A percentile compares a stretch with the other conserved stretches of the same genome.
Conservation (phyloP, 2,888 invertebrate genomes). For the Macropis europaea region DNA sequence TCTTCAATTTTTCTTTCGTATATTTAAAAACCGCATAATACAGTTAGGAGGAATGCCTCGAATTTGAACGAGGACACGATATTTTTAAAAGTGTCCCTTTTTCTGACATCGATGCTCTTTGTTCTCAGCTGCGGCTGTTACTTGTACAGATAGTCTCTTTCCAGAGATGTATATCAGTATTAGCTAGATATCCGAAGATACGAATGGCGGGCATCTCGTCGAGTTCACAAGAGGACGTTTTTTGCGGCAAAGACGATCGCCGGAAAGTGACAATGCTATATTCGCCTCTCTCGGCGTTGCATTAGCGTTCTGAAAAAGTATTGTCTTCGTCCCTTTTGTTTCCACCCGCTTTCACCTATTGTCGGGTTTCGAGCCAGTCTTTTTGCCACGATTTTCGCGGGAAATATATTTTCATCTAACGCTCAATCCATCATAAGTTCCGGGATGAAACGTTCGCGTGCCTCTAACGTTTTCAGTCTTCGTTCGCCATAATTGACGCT, state of each 20-base stretch:
- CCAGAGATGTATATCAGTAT: slow-evolving; percentile 14
- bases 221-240: slow-evolving; percentile 17
- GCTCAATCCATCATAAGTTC: slow-evolving; percentile 21
- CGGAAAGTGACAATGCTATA: slow-evolving; percentile 26
- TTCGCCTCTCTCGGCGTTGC: slow-evolving; percentile 26
- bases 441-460: slow-evolving; percentile 16
- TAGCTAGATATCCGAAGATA: slow-evolving; percentile 7
- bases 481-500: slow-evolving; percentile 1
- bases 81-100: not conserved
- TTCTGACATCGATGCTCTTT: not conserved
- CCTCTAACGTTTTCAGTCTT: slow-evolving; percentile 4
- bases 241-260: slow-evolving; percentile 19
- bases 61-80: not conserved
- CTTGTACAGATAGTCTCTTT: not conserved
- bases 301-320: slow-evolving; percentile 34
- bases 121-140: not conserved
- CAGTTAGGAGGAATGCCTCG: too few relatives aligned
- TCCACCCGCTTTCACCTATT: slow-evolving; percentile 22
- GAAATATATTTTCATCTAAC: slow-evolving; percentile 35
- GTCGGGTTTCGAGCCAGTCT: slow-evolving; percentile 10
- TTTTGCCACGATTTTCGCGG: not conserved
- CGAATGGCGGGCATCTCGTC: slow-evolving; percentile 16
- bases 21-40: too few relatives aligned
- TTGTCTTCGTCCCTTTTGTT: slow-evolving; percentile 24
- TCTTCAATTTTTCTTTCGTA: not conserved